These are phyloP conservation scores for Gerris lacustris DNA, from an alignment of 2,888 invertebrate species.

Conservation along the genomic window DNA sequence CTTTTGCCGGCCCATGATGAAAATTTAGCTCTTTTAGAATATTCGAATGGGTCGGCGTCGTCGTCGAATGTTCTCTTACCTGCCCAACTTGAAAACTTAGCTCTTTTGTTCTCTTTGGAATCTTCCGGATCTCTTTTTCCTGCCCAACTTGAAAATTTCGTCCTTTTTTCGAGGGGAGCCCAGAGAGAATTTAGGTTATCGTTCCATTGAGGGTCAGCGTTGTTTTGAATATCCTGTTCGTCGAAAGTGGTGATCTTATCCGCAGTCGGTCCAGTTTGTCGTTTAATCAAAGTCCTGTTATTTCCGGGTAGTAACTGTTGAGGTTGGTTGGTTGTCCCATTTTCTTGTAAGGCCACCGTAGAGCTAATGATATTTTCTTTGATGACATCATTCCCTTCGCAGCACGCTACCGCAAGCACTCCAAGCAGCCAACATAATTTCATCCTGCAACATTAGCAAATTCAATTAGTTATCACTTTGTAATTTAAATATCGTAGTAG, in stretches of 20 bases:
- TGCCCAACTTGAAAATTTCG: constrained; percentile 12
- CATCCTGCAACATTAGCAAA: neutral
- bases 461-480: too few species aligned
- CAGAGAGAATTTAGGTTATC: neutral
- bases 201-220: neutral
- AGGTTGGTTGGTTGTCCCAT: neutral
- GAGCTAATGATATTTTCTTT: neutral
- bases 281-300: neutral
- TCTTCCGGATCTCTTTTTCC: constrained; percentile 8
- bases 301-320: neutral
- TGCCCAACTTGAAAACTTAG: constrained; percentile 25
- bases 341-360: neutral
- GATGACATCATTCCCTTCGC: neutral
- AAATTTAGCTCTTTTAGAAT: neutral
- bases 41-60: neutral
- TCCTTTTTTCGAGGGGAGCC: neutral
- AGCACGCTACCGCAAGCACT: neutral
- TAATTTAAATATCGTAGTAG: too few species aligned
- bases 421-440: neutral
- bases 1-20: neutral
- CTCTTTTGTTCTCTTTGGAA: constrained; percentile 13
- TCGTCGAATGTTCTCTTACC: constrained; percentile 17
- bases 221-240: neutral
- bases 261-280: neutral
- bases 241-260: too few species aligned